Conservation (phyloP, 1,140 invertebrate species). For the Ceratosolen fusciceps region DNA sequence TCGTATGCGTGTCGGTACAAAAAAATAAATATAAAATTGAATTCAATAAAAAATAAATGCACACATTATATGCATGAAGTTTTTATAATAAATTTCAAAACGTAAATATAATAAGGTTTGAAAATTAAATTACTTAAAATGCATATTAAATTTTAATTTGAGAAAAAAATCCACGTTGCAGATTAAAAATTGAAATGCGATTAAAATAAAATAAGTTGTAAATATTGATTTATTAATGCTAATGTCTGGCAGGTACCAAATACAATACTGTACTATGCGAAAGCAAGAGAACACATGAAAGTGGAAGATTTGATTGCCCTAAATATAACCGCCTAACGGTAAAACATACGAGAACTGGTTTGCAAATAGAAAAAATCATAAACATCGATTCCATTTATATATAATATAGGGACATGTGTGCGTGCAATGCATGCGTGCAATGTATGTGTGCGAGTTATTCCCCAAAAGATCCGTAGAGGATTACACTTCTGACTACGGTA, state of each 20-base stretch:
- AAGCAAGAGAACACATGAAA: not conserved
- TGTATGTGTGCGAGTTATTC: too few species aligned
- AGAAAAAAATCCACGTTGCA: not conserved
- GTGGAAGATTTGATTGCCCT: not conserved
- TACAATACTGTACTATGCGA: not conserved
- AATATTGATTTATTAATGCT: not conserved
- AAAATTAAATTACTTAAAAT: not conserved
- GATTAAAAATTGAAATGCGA: not conserved
- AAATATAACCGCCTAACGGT: conserved; percentile 36
- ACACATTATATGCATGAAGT: not conserved
- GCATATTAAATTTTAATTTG: not conserved
- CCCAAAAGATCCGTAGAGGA: not conserved
- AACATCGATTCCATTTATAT: conserved; percentile 11
- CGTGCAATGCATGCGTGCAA: not conserved
- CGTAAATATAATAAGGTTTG: not conserved
- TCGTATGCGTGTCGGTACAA: too few species aligned
- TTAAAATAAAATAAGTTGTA: not conserved
- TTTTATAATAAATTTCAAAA: not conserved
- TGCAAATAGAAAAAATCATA: conserved; percentile 28
- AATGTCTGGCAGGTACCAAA: not conserved
- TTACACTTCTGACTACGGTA: not conserved
- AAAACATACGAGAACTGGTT: conserved; percentile 33
- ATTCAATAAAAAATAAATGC: too few species aligned
- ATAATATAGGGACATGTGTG: not conserved
- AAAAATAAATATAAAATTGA: too few species aligned